A percentile compares a stretch with the other conserved stretches of the same genome.
Evolutionary conservation across 64 coral and sea anemone species (phyloP).

Genomic region (Pocillopora damicornis): DNA sequence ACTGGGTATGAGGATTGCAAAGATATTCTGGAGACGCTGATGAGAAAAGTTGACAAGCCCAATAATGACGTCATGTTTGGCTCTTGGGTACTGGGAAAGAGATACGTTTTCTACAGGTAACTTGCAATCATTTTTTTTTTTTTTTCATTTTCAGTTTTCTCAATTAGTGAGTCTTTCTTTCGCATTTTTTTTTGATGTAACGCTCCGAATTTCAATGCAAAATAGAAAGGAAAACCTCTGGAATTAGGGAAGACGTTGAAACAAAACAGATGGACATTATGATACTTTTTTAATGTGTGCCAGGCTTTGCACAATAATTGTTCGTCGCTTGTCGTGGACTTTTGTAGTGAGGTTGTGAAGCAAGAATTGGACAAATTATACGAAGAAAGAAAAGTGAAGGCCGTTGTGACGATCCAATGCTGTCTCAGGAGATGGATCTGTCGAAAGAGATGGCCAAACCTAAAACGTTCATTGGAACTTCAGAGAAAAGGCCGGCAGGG

Average conservation of each 20-base stretch:
- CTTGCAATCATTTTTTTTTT: background rate
- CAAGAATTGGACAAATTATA: conserved; percentile 57
- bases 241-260: no score
- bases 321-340: background rate
- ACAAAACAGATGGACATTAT: no score
- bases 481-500: conserved; percentile 35
- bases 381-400: conserved; percentile 13
- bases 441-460: conserved; percentile 48
- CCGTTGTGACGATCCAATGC: conserved; percentile 53
- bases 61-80: conserved; percentile 52
- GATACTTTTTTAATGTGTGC: no score
- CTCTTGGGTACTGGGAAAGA: conserved; percentile 63
- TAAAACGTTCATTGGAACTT: conserved; percentile 62
- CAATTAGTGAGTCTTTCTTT: no score
- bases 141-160: background rate
- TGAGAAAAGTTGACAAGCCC: conserved; percentile 25
- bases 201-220: no score
- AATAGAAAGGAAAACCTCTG: no score
- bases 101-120: conserved; percentile 55
- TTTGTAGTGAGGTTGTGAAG: conserved; percentile 59
- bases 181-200: no score
- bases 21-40: conserved; percentile 46
- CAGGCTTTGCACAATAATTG: no score
- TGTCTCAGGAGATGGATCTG: conserved; percentile 62
- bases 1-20: conserved; percentile 57